Evolutionary conservation across 2,888 invertebrate genomes (phyloP).

Genomic region (Dioctria rufipes): DNA sequence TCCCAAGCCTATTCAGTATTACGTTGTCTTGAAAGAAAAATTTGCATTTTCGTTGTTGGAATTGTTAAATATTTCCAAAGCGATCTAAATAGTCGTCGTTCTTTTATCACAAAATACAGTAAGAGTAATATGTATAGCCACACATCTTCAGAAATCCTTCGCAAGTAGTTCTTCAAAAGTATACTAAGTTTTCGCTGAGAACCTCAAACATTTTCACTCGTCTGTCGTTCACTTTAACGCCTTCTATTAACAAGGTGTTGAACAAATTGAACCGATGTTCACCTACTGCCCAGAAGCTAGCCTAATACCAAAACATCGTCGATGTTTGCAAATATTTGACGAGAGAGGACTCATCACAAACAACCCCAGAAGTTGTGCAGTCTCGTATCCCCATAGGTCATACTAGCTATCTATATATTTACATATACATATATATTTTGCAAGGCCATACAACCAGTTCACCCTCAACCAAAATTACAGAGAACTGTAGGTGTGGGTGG

Average conservation of each 20-base stretch:
- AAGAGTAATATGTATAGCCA: too few relatives aligned
- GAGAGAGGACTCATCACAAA: conserved; percentile 23
- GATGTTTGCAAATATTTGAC: conserved; percentile 50
- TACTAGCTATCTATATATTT: neutral
- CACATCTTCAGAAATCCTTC: too few relatives aligned
- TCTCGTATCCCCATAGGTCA: neutral
- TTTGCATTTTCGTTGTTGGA: too few relatives aligned
- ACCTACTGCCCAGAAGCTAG: neutral
- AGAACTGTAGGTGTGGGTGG: neutral
- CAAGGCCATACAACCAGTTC: neutral
- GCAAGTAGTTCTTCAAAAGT: too few relatives aligned
- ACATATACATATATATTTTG: neutral
- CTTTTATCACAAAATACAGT: too few relatives aligned
- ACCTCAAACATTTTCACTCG: conserved; percentile 29
- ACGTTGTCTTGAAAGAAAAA: too few relatives aligned
- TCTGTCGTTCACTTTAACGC: conserved; percentile 37
- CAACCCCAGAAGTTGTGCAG: conserved; percentile 2
- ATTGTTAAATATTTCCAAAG: too few relatives aligned
- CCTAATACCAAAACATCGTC: conserved; percentile 10
- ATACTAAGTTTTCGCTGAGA: neutral
- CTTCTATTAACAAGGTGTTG: conserved; percentile 45
- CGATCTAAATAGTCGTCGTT: too few relatives aligned
- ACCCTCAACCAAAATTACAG: neutral
- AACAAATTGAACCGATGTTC: conserved; percentile 36
- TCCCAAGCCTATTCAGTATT: too few relatives aligned